Percentiles rank a stretch among this genome's conserved stretches.
These are phyloP conservation scores for Silvanus unidentatus DNA, from an alignment of 2,888 invertebrate genomes.

Conservation along the genomic window DNA sequence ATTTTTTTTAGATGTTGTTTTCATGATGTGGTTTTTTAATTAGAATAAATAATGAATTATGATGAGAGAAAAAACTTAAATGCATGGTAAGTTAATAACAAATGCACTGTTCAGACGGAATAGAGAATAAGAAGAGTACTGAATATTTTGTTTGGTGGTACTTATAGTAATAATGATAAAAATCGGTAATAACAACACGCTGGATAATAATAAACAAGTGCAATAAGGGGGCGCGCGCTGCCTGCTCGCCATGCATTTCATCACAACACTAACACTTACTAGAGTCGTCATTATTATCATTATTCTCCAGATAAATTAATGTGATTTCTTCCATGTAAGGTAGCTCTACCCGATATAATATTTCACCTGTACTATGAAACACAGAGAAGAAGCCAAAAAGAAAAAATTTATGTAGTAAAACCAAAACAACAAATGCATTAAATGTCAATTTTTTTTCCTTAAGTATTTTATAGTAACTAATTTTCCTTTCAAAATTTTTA, in stretches of 20 bases:
- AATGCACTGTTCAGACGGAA: constrained; percentile 30
- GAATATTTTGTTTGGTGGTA: constrained; percentile 2
- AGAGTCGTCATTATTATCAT: constrained; percentile 52
- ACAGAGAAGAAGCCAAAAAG: constrained; percentile 50
- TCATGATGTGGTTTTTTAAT: too few relatives aligned
- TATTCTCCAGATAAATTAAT: constrained; percentile 90
- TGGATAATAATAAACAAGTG: constrained; percentile 29
- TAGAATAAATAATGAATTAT: too few relatives aligned
- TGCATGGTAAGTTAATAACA: constrained; percentile 8
- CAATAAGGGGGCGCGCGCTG: constrained; percentile 24
- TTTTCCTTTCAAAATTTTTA: too few relatives aligned
- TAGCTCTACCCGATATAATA: constrained; percentile 90
- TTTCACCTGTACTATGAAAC: constrained; percentile 66
- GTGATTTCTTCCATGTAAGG: constrained; percentile 91
- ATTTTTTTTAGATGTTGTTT: too few relatives aligned
- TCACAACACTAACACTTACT: constrained; percentile 66
- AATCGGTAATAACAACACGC: constrained; percentile 19
- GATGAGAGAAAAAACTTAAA: too few relatives aligned
- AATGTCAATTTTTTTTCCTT: constrained; percentile 21
- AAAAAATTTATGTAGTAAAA: constrained; percentile 45
- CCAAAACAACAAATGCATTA: constrained; percentile 31
- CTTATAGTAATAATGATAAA: constrained; percentile 12
- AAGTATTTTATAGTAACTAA: constrained; percentile 11
- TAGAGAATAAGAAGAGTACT: constrained; percentile 10
- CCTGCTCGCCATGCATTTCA: constrained; percentile 46